phyloP scores from a whole-genome alignment of 2,797 vertebrate species.

The Syngnathus rostellatus region DNA sequence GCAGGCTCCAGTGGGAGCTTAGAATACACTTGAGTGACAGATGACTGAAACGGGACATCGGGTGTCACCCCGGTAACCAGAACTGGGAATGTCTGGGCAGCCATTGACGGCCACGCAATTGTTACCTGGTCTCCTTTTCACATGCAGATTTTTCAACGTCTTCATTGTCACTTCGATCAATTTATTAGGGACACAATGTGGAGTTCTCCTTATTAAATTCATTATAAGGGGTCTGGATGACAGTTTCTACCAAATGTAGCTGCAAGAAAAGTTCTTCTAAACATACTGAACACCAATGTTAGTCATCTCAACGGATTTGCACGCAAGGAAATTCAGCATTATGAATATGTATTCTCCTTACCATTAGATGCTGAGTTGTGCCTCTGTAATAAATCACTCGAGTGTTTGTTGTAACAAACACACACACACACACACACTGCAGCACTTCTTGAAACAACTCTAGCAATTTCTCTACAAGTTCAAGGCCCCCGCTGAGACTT shows the following conservation, averaged over 20 bases:
- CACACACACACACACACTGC: not conserved
- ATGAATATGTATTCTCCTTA: not conserved
- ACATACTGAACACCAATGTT: not conserved
- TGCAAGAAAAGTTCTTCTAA: not conserved
- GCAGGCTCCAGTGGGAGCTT: not conserved
- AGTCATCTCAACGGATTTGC: not conserved
- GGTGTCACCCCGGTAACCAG: not conserved
- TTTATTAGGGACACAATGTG: too few relatives aligned
- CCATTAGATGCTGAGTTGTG: not conserved
- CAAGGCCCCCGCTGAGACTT: not conserved
- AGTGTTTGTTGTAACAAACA: not conserved
- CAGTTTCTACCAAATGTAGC: not conserved
- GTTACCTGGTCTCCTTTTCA: not conserved
- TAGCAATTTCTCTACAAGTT: conserved; percentile 6
- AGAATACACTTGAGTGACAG: not conserved
- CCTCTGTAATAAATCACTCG: conserved; percentile 1
- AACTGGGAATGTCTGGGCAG: not conserved
- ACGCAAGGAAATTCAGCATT: not conserved
- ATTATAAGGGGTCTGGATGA: not conserved
- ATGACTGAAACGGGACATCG: not conserved
- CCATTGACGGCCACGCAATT: not conserved
- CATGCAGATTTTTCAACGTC: not conserved
- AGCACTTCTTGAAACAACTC: not conserved
- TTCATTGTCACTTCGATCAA: too few relatives aligned
- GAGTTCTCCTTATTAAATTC: too few relatives aligned